These are phyloP conservation scores for Psilopsiagon aurifrons DNA, from an alignment of 2,113 vertebrate species.

Conservation along the genomic window DNA sequence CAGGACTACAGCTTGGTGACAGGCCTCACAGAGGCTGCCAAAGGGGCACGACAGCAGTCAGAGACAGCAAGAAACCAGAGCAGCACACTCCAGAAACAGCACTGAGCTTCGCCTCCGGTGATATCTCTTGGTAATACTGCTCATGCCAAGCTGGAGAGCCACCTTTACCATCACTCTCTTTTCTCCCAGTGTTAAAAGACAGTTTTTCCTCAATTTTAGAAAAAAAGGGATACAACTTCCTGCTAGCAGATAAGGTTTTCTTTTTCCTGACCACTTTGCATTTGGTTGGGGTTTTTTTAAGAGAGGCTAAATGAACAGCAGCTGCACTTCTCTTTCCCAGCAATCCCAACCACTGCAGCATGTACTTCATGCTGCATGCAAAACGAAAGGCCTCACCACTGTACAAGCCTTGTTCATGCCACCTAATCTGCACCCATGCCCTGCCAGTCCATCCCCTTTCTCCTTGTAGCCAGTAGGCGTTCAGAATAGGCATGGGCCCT, in stretches of 20 bases:
- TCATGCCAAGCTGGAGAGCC: not conserved
- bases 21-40: fast-evolving
- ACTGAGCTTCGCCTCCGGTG: not conserved
- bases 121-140: not conserved
- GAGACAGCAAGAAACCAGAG: fast-evolving
- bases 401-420: not conserved
- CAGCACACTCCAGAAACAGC: not conserved
- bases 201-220: not conserved
- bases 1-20: not conserved
- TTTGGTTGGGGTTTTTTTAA: not conserved
- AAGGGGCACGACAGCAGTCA: not conserved
- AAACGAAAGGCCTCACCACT: not conserved
- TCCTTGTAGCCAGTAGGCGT: not conserved
- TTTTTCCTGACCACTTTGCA: not conserved
- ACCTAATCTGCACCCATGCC: fast-evolving
- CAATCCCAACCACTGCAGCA: not conserved
- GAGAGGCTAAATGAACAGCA: not conserved
- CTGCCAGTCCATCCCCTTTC: not conserved
- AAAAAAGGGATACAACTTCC: not conserved
- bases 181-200: not conserved
- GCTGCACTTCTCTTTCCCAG: not conserved
- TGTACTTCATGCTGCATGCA: fast-evolving
- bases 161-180: not conserved
- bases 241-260: not conserved
- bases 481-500: not conserved